Base-by-base conservation (phyloP, 2,113 vertebrate genomes). In the Lepisosteus oculatus region DNA sequence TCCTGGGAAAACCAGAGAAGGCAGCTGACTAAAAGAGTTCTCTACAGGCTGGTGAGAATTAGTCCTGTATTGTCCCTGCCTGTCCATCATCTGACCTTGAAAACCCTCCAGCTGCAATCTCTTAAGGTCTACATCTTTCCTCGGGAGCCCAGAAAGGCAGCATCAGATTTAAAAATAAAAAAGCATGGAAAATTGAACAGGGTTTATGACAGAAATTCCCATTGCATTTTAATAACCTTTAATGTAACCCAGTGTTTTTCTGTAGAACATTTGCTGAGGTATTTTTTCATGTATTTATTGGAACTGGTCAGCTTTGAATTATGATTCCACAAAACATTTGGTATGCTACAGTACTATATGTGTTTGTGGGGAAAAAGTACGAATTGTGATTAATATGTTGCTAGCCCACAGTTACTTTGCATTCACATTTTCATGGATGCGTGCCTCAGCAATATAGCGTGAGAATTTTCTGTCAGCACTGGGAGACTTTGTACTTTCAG, bases 81-180 rank as follows among this genome's bases (percentile, higher is more conserved):
- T 68, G 66, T 68, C 77, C 81, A 76, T 68, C 78, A 75, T 80
- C 78, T 71, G 70, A 83, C 81, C 82, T 77, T 76, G 78, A 69
- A 70, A 81, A 72, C 72, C 15, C 45, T 69, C 72, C 69, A 65
- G 76, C 43, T 65, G 43, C 71, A 44, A 78, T 71, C 78, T 69
- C 72, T 74, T 61, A 70, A 8, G 42, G 70, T 70, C 67, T 56
- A 42, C 66, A 3, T 12, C 43, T 8, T 43, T 7, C 42, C 2
- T 12, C 43, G 43, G 12, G 3, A 47, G 51, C 67, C 45, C 3
- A 11, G 54, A 76, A 73, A n/a, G 74, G 63, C 64, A 3, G 43
- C 64, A 29, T 44, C 45, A 67, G 44, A 12, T 45, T 15, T 54
- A 67, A 54, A 67, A 67, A 67, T 54, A 67, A 54, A 67, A 45